These are phyloP conservation scores for Nasonovia ribisnigri DNA, from an alignment of 2,888 invertebrate genomes.

Conservation along the genomic window DNA sequence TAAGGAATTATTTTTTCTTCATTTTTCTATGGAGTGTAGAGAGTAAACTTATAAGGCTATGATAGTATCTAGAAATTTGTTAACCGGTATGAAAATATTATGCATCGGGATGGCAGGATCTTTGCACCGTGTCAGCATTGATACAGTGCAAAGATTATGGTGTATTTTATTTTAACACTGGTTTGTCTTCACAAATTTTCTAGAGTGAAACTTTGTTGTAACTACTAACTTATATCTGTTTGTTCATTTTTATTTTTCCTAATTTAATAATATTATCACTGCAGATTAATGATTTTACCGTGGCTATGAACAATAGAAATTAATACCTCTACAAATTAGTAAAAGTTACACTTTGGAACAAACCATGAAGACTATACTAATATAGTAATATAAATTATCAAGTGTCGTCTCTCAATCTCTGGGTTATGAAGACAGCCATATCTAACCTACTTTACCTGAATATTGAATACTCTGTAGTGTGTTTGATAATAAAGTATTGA, in stretches of 20 bases:
- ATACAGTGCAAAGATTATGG: neutral
- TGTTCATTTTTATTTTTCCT: neutral
- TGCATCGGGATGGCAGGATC: too few relatives aligned
- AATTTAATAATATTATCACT: neutral
- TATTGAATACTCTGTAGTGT: neutral
- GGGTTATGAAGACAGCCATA: neutral
- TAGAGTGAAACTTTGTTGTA: neutral
- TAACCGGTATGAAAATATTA: too few relatives aligned
- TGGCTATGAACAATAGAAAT: neutral
- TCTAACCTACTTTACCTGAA: neutral
- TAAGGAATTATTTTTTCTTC: too few relatives aligned
- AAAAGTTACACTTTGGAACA: neutral
- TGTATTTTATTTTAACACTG: neutral
- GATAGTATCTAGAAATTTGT: too few relatives aligned
- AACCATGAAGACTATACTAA: neutral
- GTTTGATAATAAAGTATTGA: neutral
- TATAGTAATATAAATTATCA: neutral
- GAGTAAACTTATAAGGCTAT: too few relatives aligned
- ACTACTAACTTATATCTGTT: too few relatives aligned
- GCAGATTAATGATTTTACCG: neutral
- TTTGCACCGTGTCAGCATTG: neutral
- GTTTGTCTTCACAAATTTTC: neutral
- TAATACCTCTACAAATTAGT: neutral
- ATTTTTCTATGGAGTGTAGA: too few relatives aligned
- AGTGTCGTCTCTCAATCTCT: neutral